Evolutionary conservation across 2,888 invertebrate genomes (phyloP), one percentile per base, ranked within the genome.

Genomic region (Xanthorhoe designata): DNA sequence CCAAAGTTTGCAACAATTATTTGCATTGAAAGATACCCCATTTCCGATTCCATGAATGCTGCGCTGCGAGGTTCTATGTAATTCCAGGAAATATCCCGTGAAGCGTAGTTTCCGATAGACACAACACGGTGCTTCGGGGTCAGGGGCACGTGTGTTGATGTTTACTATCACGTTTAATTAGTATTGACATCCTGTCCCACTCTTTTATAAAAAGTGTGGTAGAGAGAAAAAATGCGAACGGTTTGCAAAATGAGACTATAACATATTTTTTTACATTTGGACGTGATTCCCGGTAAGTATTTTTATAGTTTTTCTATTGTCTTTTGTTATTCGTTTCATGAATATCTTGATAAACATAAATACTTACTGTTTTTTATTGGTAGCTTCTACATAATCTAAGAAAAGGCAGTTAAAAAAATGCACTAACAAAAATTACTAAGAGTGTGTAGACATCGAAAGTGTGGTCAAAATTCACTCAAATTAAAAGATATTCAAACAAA

Each of bases 111-210:
- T 61, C 47, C 49, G 32, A 61, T 61, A 61, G 49, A 54, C 54
- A 61, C 54, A 49, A 61, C 61, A 19, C 49, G 9, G 32, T 53
- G 45, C 24, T 8, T 47, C 19, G 52, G 58, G 63, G 64, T 64
- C 64, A 64, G 17, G 53, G 58, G 32, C 53, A 64, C 63, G 47
- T 10, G 35, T 64, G 58, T 58, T 49, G 58, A 58, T 49, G 58
- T 58, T 63, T 32, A 24, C 24, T 50, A 13, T 47, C 10, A 19
- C 42, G 13, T 45, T 57, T 45, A 51, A 35, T 38, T 50, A 50
- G 29, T 38, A 42, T 42, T 2, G 38, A 42, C 10, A 38, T 42
- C n/a, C 38, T 42, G 38, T 42, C 13, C 13, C 10, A 10, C 38
- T 42, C 38, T 42, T 42, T 42, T 13, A 42, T 10, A 38, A 10